Percentiles rank a stretch among this genome's conserved stretches.
These are phyloP conservation scores for Epinotia bilunana DNA, from an alignment of 2,888 invertebrate genomes.

Conservation along the genomic window DNA sequence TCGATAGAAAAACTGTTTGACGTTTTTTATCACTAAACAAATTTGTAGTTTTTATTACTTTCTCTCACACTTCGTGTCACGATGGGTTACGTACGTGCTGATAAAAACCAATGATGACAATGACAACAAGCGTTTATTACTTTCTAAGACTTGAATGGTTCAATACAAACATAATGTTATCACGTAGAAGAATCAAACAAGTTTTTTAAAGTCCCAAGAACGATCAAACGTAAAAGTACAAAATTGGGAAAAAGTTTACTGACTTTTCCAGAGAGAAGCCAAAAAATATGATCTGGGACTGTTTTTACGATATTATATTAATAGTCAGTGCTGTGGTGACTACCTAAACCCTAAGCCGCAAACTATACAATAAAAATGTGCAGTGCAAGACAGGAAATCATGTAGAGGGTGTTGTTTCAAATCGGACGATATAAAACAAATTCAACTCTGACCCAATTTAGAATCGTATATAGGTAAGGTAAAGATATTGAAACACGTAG, in stretches of 20 bases:
- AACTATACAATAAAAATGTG: too few species aligned
- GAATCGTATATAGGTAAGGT: too few species aligned
- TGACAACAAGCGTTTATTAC: slow-evolving; percentile 19
- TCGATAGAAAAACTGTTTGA: background rate
- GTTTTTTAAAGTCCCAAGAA: background rate
- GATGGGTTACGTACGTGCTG: slow-evolving; percentile 24
- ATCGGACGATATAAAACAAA: too few species aligned
- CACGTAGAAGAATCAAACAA: slow-evolving; percentile 11
- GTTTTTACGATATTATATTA: background rate
- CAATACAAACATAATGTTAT: slow-evolving; percentile 9
- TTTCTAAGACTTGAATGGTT: slow-evolving; percentile 20
- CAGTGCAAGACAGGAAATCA: too few species aligned
- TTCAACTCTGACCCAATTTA: too few species aligned
- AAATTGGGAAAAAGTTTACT: background rate
- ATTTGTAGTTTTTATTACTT: slow-evolving; percentile 25
- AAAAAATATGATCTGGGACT: background rate
- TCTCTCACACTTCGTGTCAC: slow-evolving; percentile 21
- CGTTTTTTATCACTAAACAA: slow-evolving; percentile 28
- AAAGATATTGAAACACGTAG: too few species aligned
- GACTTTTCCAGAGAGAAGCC: background rate
- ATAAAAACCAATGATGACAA: slow-evolving; percentile 24
- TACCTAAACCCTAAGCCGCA: too few species aligned
- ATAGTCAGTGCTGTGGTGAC: background rate
- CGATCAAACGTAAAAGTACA: background rate
- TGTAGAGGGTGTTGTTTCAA: too few species aligned